A percentile compares a stretch with the other conserved stretches of the same genome.
phyloP scores from a whole-genome alignment of 2,888 invertebrate genomes.

The Ectobius pallidus region DNA sequence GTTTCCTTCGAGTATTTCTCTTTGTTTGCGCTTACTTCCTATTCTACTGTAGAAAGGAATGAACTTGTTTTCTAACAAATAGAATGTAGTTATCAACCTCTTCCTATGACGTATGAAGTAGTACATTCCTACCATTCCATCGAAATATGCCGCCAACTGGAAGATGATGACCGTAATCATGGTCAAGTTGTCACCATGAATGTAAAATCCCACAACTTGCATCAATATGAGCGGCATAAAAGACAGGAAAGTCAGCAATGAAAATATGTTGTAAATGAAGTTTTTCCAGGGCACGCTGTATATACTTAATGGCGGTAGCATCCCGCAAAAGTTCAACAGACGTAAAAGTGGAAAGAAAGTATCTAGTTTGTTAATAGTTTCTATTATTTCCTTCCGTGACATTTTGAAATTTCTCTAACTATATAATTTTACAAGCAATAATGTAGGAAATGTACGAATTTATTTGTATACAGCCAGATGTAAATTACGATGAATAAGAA shows the following conservation, averaged over 20 bases:
- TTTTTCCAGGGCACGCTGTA: background rate
- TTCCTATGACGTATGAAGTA: background rate
- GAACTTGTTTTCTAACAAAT: background rate
- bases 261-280: background rate
- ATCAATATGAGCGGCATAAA: background rate
- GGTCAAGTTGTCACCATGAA: background rate
- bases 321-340: background rate
- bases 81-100: background rate
- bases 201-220: background rate
- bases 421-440: no score
- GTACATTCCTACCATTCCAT: background rate
- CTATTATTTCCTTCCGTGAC: no score
- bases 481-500: no score
- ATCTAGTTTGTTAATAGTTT: background rate
- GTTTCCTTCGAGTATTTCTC: background rate
- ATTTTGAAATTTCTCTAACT: no score
- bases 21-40: background rate
- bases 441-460: no score
- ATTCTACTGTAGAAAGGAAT: background rate
- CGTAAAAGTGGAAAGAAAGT: background rate
- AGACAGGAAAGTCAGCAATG: background rate
- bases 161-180: background rate
- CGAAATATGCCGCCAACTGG: background rate
- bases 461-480: no score
- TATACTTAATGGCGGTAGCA: background rate